Percentiles rank a stretch among this genome's conserved stretches.
These are phyloP conservation scores for Microtus richardsoni DNA, from an alignment of 2,113 vertebrate species.

Conservation along the genomic window DNA sequence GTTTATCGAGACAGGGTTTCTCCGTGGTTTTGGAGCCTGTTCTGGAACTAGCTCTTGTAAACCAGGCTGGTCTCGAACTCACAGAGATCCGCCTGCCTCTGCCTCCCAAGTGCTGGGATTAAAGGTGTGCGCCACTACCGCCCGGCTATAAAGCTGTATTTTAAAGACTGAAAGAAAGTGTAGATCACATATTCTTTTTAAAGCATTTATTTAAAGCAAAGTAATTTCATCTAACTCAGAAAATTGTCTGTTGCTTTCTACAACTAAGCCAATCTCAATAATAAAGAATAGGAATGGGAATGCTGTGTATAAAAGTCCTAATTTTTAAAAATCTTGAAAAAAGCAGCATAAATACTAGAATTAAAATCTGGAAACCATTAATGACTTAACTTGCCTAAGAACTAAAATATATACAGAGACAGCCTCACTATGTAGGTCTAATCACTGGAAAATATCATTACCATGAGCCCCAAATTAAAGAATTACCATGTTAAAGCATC, in stretches of 20 bases:
- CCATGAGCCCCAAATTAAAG: not conserved
- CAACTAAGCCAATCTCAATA: not conserved
- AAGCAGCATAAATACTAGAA: not conserved
- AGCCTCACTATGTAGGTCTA: not conserved
- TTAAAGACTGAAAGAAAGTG: constrained; percentile 19
- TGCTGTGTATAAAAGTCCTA: not conserved
- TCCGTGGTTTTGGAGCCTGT: too few species aligned
- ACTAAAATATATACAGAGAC: not conserved
- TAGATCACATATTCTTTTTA: not conserved
- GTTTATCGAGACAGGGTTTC: too few species aligned
- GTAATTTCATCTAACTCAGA: not conserved
- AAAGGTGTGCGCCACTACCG: too few species aligned
- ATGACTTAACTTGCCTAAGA: not conserved
- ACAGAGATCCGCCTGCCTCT: too few species aligned
- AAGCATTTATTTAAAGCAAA: constrained; percentile 4
- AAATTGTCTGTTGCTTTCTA: constrained; percentile 34
- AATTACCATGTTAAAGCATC: constrained; percentile 21
- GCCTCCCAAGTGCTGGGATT: too few species aligned
- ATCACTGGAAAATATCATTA: not conserved
- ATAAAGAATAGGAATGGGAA: not conserved
- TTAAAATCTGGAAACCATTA: constrained; percentile 53
- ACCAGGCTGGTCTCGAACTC: too few species aligned
- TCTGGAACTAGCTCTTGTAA: too few species aligned
- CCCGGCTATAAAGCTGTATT: not conserved
- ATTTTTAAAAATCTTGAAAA: not conserved